These are phyloP conservation scores for Otolemur garnettii DNA, from an alignment of 2,113 vertebrate genomes.

Conservation along the genomic window DNA sequence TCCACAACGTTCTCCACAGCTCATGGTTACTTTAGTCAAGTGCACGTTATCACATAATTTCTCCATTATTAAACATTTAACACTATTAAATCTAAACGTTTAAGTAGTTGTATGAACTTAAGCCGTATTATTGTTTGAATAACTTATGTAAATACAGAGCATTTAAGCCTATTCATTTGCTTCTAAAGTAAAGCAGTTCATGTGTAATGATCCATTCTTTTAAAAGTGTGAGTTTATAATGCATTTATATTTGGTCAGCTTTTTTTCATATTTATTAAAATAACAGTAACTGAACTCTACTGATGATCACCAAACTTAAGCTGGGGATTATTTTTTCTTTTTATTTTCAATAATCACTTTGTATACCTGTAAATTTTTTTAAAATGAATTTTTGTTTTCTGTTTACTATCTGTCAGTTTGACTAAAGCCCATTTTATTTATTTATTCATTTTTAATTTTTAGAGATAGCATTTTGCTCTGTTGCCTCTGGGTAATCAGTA, in stretches of 20 bases:
- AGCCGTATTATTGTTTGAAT: slow-evolving; percentile 14
- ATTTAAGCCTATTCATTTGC: neutral
- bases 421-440: neutral
- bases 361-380: slow-evolving; percentile 13
- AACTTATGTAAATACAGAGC: slow-evolving; percentile 1
- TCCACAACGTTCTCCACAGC: slow-evolving; percentile 1
- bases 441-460: no score
- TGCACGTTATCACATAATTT: neutral
- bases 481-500: no score
- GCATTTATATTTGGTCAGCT: neutral
- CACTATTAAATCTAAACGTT: neutral
- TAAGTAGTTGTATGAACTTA: neutral
- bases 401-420: neutral
- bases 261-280: slow-evolving; percentile 16
- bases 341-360: slow-evolving; percentile 12
- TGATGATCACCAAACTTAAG: neutral
- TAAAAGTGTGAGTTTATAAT: neutral
- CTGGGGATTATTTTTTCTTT: neutral
- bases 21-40: neutral
- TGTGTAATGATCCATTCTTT: neutral
- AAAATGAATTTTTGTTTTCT: neutral
- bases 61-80: neutral
- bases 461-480: no score
- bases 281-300: neutral
- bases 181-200: slow-evolving; percentile 3